phyloP scores from a whole-genome alignment of 2,797 vertebrate genomes.

The Diplodus sargus region DNA sequence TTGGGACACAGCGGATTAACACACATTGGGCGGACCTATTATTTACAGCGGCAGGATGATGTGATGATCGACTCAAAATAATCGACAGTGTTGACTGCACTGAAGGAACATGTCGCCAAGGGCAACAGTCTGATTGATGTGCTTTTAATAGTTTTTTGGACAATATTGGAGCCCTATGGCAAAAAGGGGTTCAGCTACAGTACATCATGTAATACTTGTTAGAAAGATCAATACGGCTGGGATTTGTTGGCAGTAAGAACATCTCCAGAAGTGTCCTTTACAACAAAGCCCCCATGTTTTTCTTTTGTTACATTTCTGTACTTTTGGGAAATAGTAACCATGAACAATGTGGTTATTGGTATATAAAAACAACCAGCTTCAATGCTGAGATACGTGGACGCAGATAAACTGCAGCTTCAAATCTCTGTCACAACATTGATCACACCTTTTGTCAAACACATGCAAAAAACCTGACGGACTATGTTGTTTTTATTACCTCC shows the following conservation, averaged over 20 bases:
- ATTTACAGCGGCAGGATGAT: background rate
- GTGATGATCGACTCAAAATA: background rate
- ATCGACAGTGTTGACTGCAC: slow-evolving; percentile 3
- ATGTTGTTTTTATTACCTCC: background rate
- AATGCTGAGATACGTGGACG: background rate
- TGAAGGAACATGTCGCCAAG: slow-evolving; percentile 1
- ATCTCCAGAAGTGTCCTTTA: background rate
- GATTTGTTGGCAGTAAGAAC: background rate
- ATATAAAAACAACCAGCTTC: too few species aligned
- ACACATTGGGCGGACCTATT: background rate
- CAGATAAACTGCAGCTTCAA: background rate
- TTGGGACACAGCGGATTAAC: slow-evolving; percentile 18
- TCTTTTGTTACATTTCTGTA: background rate
- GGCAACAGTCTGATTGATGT: slow-evolving; percentile 7
- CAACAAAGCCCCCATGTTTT: background rate
- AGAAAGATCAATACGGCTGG: background rate
- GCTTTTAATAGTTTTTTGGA: slow-evolving; percentile 5
- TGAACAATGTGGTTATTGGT: background rate
- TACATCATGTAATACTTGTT: background rate
- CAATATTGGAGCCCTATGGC: background rate
- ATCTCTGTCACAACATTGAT: too few species aligned
- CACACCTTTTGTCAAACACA: background rate
- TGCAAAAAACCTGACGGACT: background rate
- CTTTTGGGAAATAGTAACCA: background rate
- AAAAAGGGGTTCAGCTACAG: background rate